Conservation (phyloP, 2,888 invertebrate genomes). For the Liopterus haemorrhoidalis region DNA sequence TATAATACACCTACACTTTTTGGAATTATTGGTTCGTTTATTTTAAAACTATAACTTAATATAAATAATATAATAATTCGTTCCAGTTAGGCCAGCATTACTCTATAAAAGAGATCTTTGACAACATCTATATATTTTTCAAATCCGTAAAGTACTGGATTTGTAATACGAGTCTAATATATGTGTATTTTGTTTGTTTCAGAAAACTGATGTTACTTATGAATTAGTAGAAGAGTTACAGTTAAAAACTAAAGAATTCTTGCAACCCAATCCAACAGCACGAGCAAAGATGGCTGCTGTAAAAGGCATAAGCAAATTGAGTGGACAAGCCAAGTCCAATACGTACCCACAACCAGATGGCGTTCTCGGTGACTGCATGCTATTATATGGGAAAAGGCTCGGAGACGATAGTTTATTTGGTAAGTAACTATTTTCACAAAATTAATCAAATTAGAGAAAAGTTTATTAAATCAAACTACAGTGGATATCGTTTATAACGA, state of each 20-base stretch:
- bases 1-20: too few species aligned
- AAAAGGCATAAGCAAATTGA: slow-evolving; percentile 91
- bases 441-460: slow-evolving; percentile 18
- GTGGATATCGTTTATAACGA: too few species aligned
- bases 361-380: slow-evolving; percentile 93
- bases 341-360: slow-evolving; percentile 99
- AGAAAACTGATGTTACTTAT: slow-evolving; percentile 98
- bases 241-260: slow-evolving; percentile 94
- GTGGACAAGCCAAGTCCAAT: slow-evolving; percentile 93
- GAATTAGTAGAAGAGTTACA: slow-evolving; percentile 96
- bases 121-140: too few species aligned
- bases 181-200: slow-evolving; percentile 39
- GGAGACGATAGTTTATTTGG: slow-evolving; percentile 93
- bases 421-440: slow-evolving; percentile 48
- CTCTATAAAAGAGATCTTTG: too few species aligned
- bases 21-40: too few species aligned
- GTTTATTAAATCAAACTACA: not conserved
- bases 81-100: too few species aligned
- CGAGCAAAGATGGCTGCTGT: slow-evolving; percentile 92
- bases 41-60: too few species aligned
- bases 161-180: too few species aligned
- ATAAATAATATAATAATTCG: too few species aligned
- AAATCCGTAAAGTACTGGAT: too few species aligned
- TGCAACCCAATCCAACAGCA: slow-evolving; percentile 97
- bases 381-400: slow-evolving; percentile 87